Percentiles rank a stretch among this genome's conserved stretches.
Evolutionary conservation across 1,140 invertebrate species (phyloP).

Genomic region (Cyclina sinensis): DNA sequence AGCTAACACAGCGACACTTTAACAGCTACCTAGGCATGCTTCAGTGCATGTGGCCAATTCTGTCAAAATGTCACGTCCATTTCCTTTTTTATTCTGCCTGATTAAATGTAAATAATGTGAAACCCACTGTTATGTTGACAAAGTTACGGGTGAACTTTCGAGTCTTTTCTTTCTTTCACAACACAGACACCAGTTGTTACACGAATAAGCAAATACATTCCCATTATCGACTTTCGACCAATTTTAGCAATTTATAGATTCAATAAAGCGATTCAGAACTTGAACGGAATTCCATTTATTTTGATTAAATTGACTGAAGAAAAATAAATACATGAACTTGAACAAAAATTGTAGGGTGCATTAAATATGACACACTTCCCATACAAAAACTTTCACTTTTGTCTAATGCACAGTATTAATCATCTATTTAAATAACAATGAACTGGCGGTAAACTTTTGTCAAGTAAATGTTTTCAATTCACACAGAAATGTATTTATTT

Average conservation of each 20-base stretch:
- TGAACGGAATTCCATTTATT: conserved; percentile 21
- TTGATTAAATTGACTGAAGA: conserved; percentile 18
- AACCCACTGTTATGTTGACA: neutral
- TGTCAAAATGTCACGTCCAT: conserved; percentile 13
- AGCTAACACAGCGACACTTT: conserved; percentile 24
- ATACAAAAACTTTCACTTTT: neutral
- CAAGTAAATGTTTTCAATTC: neutral
- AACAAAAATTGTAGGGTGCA: neutral
- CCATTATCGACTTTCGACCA: conserved; percentile 16
- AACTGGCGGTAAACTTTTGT: neutral
- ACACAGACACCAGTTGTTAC: neutral
- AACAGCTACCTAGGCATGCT: neutral
- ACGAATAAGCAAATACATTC: neutral
- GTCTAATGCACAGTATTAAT: neutral
- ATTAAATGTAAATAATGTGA: conserved; percentile 26
- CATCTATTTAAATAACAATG: neutral
- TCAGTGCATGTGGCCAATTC: neutral
- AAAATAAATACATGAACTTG: conserved; percentile 8
- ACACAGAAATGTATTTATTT: neutral
- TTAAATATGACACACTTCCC: conserved; percentile 20
- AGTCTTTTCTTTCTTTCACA: neutral
- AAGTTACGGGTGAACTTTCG: neutral
- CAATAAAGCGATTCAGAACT: conserved; percentile 17
- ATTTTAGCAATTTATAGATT: conserved; percentile 28
- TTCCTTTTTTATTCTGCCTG: conserved; percentile 1